Base-by-base conservation (phyloP, 2,113 vertebrate species). In the Corythornis cristatus region DNA sequence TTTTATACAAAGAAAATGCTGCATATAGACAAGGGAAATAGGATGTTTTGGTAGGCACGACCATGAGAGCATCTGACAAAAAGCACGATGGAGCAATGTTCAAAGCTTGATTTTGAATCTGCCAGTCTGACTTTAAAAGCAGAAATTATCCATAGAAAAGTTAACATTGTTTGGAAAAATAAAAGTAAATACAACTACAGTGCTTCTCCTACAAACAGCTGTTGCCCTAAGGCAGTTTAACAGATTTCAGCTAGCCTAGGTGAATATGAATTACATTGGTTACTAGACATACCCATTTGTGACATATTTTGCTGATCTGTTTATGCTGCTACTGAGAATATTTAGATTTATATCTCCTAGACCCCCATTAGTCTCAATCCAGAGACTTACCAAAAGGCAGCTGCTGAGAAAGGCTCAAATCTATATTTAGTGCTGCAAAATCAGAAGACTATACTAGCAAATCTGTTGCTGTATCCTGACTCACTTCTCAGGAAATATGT, bases 91-190 rank as follows among this genome's bases (percentile, higher is more conserved):
- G 64, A 90, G 19, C 48, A 76, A 70, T 90, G 83, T 73, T 94
- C 46, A 57, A 57, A 66, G 45, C 64, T 89, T 72, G 74, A 51
- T 94, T 91, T 70, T 62, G 21, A 66, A 28, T 62, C 50, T 91
- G 35, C 18, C 79, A 76, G 37, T 79, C 72, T 66, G 56, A 46
- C 74, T 86, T 40, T 45, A 65, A 74, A 86, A 37, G 42, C 9
- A 70, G 67, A 88, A 58, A 31, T 56, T 43, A 62, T 54, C 12
- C 12, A 3, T 16, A 56, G 43, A 51, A 64, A 67, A 72, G 8
- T 72, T 79, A 65, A 37, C 8, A 3, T 40, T 87, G 4, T 42
- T 71, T 62, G 3, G 51, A 66, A 81, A 86, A 82, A 22, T 19
- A 66, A 53, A 51, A 77, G 6, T 26, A 50, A 89, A 78, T 5